Percentiles rank a stretch among this genome's conserved stretches.
Evolutionary conservation across 2,113 vertebrate genomes (phyloP).

Genomic region (Megaceryle torquata): DNA sequence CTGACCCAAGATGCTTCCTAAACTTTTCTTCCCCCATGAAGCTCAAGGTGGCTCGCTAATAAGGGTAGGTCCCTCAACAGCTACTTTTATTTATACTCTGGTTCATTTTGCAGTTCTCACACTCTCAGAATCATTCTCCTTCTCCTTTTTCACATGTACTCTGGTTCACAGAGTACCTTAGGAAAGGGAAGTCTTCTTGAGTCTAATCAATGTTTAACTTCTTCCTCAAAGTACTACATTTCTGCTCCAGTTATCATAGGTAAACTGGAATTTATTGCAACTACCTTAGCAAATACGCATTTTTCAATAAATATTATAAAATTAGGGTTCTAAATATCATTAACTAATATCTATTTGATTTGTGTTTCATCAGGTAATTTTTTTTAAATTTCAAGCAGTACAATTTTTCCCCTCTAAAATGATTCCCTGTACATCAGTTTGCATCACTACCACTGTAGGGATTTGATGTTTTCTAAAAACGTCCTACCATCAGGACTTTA

Average conservation of each 20-base stretch:
- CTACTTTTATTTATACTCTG: background rate
- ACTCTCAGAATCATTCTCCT: background rate
- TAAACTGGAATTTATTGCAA: background rate
- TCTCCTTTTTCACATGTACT: background rate
- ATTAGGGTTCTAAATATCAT: background rate
- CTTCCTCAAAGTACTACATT: background rate
- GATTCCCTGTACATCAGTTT: background rate
- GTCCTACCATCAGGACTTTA: no score
- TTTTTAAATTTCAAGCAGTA: background rate
- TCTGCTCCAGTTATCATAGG: background rate
- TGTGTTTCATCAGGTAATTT: background rate
- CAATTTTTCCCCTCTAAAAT: background rate
- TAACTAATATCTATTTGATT: background rate
- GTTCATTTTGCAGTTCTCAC: background rate
- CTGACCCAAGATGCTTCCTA: background rate
- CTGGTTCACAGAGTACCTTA: background rate
- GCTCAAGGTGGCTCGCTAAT: background rate
- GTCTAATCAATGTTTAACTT: background rate
- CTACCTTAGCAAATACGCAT: background rate
- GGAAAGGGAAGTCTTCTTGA: background rate
- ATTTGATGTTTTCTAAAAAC: background rate
- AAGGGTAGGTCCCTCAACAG: background rate
- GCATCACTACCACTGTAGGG: background rate
- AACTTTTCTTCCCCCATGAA: background rate
- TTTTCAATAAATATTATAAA: background rate